Base-by-base conservation (phyloP, 2,797 vertebrate genomes). In the Phrynocephalus vlangalii region DNA sequence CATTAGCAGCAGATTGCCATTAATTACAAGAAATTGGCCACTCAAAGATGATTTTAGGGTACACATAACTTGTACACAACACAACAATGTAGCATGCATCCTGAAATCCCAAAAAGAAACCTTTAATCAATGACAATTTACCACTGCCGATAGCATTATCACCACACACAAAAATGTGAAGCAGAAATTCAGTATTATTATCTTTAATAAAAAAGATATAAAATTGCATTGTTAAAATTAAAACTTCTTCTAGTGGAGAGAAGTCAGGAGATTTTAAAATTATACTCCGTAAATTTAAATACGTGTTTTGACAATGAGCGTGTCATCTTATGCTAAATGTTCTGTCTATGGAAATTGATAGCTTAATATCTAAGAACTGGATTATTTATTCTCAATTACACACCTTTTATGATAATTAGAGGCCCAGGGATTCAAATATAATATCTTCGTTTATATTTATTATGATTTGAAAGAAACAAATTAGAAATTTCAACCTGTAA, bases 361-460 rank as follows among this genome's bases (percentile, higher is more conserved):
- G 87, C 90, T 94, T 93, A 92, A 63, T 90, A 91, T 92, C 72
- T 93, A 92, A 86, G 88, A 70, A 88, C 28, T 87, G 44, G 30
- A 8, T 89, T 78, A 79, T 90, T 92, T 84, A 88, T 92, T 95
- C 71, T 56, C 15, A 92, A 87, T 91, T 95, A 38, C 7, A 63
- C 87, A 91, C 83, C 28, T 79, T 88, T 48, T 90, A 90, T 30
- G 88, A 8, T 90, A 91, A 87, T 1, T 63, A 38, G 86, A 38
- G 89, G 79, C 5, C 38, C 0, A 73, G 91, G 28, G 44, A 90
- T 30, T 89, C 63, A 93, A 77, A 83, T 89, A 30, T 82, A 94
- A 87, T 87, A 77, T 91, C 89, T 88, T 26, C 82, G 26, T 86
- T 75, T 3, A 52, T 38, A 6, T 83, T 90, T 15, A 6, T 33